Conservation (phyloP, 2,888 invertebrate genomes). For the Andrena dorsata region DNA sequence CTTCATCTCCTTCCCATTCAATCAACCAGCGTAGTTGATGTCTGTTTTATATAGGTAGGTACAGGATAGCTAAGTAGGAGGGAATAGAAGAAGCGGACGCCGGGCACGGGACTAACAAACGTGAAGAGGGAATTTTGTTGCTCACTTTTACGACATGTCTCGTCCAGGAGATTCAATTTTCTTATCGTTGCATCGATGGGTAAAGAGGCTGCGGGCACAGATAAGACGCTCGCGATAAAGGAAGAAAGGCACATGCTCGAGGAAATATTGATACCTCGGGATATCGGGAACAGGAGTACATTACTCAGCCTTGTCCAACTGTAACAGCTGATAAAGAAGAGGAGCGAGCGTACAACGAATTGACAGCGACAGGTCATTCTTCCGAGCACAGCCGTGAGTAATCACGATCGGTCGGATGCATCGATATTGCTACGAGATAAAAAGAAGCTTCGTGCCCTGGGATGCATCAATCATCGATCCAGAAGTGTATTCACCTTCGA, state of each 20-base stretch:
- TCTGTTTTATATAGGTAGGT: neutral
- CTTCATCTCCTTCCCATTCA: neutral
- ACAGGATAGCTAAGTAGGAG: neutral
- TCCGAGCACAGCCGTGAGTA: slow-evolving; percentile 45
- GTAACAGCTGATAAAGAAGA: slow-evolving; percentile 49
- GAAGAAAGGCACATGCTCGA: slow-evolving; percentile 22
- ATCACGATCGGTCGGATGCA: slow-evolving; percentile 42
- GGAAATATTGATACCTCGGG: slow-evolving; percentile 41
- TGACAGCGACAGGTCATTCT: slow-evolving; percentile 55
- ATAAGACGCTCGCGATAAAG: slow-evolving; percentile 15
- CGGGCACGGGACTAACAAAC: neutral
- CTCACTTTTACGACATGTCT: neutral
- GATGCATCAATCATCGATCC: slow-evolving; percentile 50
- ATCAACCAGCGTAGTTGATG: slow-evolving; percentile 7
- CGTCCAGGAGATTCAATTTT: neutral
- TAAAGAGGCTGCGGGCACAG: slow-evolving; percentile 16
- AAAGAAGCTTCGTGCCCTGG: slow-evolving; percentile 36
- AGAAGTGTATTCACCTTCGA: neutral
- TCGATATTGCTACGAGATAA: slow-evolving; percentile 45
- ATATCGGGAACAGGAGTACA: slow-evolving; percentile 39
- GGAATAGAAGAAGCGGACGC: neutral
- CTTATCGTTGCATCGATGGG: neutral
- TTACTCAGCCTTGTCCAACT: slow-evolving; percentile 37
- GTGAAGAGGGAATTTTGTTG: neutral
- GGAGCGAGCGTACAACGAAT: slow-evolving; percentile 37